Percentiles rank a stretch among this genome's conserved stretches.
Conservation (phyloP, 2,113 vertebrate genomes). For the Cavia porcellus region DNA sequence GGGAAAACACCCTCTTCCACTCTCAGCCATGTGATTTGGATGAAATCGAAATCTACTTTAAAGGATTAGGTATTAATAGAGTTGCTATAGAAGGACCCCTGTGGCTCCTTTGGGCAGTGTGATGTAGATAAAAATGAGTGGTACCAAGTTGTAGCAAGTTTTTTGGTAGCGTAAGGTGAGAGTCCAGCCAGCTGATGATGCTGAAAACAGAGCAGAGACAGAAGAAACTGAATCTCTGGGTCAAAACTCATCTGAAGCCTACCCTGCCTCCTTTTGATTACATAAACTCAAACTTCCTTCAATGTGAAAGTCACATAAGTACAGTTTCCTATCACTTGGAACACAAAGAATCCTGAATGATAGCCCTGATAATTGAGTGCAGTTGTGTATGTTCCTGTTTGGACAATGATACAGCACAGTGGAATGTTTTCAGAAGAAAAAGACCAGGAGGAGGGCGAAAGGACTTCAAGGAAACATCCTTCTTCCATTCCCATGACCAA, state of each 20-base stretch:
- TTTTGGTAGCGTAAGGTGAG: background rate
- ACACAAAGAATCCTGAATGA: background rate
- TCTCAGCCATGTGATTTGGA: background rate
- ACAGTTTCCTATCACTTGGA: slow-evolving; percentile 4
- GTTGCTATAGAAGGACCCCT: background rate
- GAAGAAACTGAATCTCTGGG: background rate
- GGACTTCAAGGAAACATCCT: slow-evolving; percentile 68
- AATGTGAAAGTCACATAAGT: background rate
- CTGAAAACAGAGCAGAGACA: background rate
- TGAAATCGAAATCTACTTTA: background rate
- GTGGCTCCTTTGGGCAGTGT: background rate
- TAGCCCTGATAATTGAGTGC: slow-evolving; percentile 53
- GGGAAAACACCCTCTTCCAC: background rate
- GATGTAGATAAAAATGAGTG: background rate
- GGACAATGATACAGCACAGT: slow-evolving; percentile 65
- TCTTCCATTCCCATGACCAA: slow-evolving; percentile 75
- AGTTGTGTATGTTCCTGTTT: slow-evolving; percentile 52
- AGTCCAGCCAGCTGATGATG: background rate
- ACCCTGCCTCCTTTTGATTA: background rate
- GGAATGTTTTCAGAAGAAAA: slow-evolving; percentile 78
- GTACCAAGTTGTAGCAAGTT: background rate
- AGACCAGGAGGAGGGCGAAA: slow-evolving; percentile 71
- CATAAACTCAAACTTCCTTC: background rate
- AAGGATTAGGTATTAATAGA: background rate
- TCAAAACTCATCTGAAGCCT: background rate